Evolutionary conservation across 2,888 invertebrate genomes (phyloP), one percentile per base, ranked within the genome.

Genomic region (Agonopterix heracliana): DNA sequence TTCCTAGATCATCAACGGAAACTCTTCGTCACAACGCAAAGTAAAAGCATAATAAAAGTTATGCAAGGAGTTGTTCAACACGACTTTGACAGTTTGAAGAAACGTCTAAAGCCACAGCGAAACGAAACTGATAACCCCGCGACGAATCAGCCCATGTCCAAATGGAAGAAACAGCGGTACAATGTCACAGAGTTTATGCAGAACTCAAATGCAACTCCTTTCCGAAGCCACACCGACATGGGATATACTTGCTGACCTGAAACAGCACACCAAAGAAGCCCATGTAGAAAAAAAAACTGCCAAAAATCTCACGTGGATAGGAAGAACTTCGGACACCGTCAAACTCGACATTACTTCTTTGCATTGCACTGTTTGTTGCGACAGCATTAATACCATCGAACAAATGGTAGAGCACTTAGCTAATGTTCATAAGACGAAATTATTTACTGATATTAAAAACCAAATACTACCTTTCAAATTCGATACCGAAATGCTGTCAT

Each of bases 201-300:
- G 2, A 60, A 68, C 49, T 75, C 84, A 0, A 85, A 83, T 44
- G 84, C 84, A 0, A 84, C 84, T 0, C 84, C 84, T 0, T 78
- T 84, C 4, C 66, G 73, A 11, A 67, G 71, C 41, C 66, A 71
- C 10, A 69, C 67, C 0, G 75, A 78, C 0, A 67, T 71, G 0
- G 79, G 78, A 0, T 84, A 74, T 51, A 54, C 66, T 0, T 84
- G 84, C 53, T 67, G 67, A 73, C 34, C 57, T 84, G 0, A 84
- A 84, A 56, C 47, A 50, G 0, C 83, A 84, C 48, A 78, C 75
- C 0, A 52, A 70, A 13, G 52, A 56, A 1, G 47, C 51, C 1
- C 83, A 84, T 43, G 58, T 59, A 8, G 62, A 70, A 56, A 0
- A 73, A 68, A 60, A 57, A 65, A 0, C 66, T 61, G 9, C 82